Evolutionary conservation across 2,888 invertebrate genomes (phyloP), one percentile per base, ranked within the genome.

Genomic region (Drosophila putrida): DNA sequence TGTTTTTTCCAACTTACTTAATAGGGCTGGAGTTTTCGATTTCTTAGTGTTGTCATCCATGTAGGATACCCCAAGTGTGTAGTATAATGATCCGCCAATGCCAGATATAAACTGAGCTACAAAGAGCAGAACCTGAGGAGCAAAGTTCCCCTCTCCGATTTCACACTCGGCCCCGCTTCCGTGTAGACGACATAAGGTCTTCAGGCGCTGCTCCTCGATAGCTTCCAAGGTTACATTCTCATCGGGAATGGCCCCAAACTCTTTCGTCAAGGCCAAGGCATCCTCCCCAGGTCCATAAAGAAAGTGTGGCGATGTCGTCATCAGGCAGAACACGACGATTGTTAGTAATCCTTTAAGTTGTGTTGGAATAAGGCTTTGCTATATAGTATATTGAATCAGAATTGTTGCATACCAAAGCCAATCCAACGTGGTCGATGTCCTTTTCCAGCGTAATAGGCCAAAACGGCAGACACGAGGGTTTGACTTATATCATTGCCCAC

Each of bases 1-100:
- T 20, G 20, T 20, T 3, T 2, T 36, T 25, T 4, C 11, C 20
- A 25, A 93, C 94, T 93, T 91, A 95, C 95, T 95, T 67, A 96
- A 93, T 41, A 95, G 91, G 2, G 94, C 94, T n/a, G 96, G 95
- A 0, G 95, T 95, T 87, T 95, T 95, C 4, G 95, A 95, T 87
- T 95, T 95, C 82, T 95, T 95, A n/a, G 95, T 95, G 83, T 96
- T 96, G 84, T 96, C 96, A 88, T 96, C 96, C 95, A 96, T 95
- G 88, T 96, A 96, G 1, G 95, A 94, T 0, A 95, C 94, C 4
- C 96, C 96, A 11, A 96, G 93, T 0, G 95, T 95, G 82, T 95
- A 95, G 88, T 95, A 95, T 0, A 96, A 91, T 0, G 95, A 94
- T 36, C 95, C 95, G 25, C 96, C 96, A 43, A 96, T 94, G 1